These are phyloP conservation scores for Ostrea denselamellosa DNA, from an alignment of 1,140 invertebrate genomes.

Conservation along the genomic window DNA sequence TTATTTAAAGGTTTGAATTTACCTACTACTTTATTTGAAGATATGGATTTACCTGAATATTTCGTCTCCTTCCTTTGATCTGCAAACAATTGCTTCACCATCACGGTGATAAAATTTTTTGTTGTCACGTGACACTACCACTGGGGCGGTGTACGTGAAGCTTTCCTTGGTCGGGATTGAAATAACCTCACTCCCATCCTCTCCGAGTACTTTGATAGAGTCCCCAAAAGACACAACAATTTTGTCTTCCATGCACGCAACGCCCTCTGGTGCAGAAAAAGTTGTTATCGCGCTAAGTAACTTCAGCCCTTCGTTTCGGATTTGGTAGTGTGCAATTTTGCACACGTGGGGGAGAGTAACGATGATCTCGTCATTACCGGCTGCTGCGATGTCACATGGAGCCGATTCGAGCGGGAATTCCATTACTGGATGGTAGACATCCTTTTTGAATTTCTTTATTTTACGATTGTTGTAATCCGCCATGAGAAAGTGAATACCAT, in stretches of 20 bases:
- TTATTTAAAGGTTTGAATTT: too few relatives aligned
- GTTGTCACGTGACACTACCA: not conserved
- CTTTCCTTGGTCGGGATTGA: conserved; percentile 22
- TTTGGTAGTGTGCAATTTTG: not conserved
- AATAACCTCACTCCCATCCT: not conserved
- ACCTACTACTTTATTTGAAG: too few relatives aligned
- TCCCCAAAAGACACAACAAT: conserved; percentile 22
- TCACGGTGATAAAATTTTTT: conserved; percentile 29
- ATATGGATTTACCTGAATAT: conserved; percentile 40
- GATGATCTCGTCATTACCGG: conserved; percentile 14
- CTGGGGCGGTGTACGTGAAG: conserved; percentile 20
- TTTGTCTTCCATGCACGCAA: conserved; percentile 11
- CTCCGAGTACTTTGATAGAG: conserved; percentile 24
- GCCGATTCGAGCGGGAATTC: conserved; percentile 23
- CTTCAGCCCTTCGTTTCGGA: not conserved
- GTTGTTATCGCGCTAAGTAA: not conserved
- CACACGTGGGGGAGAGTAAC: conserved; percentile 30
- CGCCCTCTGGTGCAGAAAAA: conserved; percentile 13
- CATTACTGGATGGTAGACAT: conserved; percentile 28
- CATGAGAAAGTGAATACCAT: conserved; percentile 9
- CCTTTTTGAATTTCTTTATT: conserved; percentile 17
- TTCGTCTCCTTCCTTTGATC: conserved; percentile 24
- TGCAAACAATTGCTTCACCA: conserved; percentile 19
- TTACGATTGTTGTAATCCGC: conserved; percentile 41
- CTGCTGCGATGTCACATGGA: conserved; percentile 25